phyloP scores from a whole-genome alignment of 2,113 vertebrate genomes.

The Microtus montanus region DNA sequence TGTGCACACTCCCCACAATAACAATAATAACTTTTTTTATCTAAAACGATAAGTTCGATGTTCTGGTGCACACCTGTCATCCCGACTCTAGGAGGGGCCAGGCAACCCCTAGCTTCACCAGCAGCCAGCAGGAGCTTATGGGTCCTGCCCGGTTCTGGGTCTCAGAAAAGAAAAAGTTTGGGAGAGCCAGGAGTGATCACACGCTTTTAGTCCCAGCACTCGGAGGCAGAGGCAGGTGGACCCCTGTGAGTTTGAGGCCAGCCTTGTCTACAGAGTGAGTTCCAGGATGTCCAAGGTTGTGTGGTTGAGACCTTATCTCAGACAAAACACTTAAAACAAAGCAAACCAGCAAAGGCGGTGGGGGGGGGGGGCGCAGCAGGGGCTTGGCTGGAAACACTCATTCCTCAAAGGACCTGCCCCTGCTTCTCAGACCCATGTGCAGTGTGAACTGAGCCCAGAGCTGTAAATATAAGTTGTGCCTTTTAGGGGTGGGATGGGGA shows the following conservation, averaged over 20 bases:
- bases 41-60: not conserved
- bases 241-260: not conserved
- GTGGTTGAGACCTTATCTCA: not conserved
- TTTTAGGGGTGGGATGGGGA: not conserved
- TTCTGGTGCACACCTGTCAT: not conserved
- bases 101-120: not conserved
- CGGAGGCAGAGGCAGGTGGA: not conserved
- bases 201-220: not conserved
- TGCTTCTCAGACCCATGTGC: not conserved
- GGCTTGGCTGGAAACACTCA: too few relatives aligned
- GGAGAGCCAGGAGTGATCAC: not conserved
- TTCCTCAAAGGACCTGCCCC: not conserved
- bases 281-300: not conserved
- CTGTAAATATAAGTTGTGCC: not conserved
- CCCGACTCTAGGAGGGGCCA: not conserved
- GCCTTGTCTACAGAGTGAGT: too few relatives aligned
- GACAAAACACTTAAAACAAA: not conserved
- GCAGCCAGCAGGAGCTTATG: too few relatives aligned
- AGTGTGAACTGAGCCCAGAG: too few relatives aligned
- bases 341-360: not conserved
- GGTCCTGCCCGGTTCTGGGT: not conserved
- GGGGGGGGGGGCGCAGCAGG: too few relatives aligned
- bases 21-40: not conserved
- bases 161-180: not conserved
- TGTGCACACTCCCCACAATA: not conserved